A percentile compares a stretch with the other conserved stretches of the same genome.
These are phyloP conservation scores for Meteorus cinctellus DNA, from an alignment of 2,888 invertebrate species.

Conservation along the genomic window DNA sequence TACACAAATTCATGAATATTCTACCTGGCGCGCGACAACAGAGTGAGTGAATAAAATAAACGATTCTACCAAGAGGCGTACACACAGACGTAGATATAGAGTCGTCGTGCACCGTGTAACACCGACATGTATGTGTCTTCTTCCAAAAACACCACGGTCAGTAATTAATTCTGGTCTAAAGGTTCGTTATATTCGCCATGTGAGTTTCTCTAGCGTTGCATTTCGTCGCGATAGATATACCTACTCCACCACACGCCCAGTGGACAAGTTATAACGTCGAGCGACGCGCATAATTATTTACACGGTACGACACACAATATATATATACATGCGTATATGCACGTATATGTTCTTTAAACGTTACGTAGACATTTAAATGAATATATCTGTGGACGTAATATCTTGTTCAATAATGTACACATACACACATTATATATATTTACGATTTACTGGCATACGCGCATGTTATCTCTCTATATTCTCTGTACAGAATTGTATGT, in stretches of 20 bases:
- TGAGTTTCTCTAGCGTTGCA: constrained; percentile 3
- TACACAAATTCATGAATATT: constrained; percentile 46
- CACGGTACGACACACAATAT: constrained; percentile 37
- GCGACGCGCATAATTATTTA: constrained; percentile 51
- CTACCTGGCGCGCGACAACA: constrained; percentile 34
- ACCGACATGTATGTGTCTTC: not conserved
- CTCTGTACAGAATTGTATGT: constrained; percentile 42
- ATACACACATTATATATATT: not conserved
- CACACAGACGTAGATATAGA: not conserved
- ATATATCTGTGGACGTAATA: not conserved
- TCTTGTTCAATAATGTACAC: not conserved
- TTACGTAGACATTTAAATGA: not conserved
- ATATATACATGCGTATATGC: constrained; percentile 17
- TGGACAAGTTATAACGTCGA: constrained; percentile 42
- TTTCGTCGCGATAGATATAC: not conserved
- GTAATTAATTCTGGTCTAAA: constrained; percentile 27
- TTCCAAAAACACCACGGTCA: constrained; percentile 24
- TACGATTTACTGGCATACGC: too few species aligned
- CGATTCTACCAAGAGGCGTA: constrained; percentile 10
- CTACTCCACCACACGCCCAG: constrained; percentile 28
- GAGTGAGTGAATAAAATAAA: constrained; percentile 28
- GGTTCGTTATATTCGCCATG: constrained; percentile 14
- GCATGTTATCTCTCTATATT: not conserved
- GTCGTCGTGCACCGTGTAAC: not conserved
- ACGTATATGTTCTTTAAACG: not conserved